These are phyloP conservation scores for Raja brachyura DNA, from an alignment of 2,113 vertebrate genomes.

Conservation along the genomic window DNA sequence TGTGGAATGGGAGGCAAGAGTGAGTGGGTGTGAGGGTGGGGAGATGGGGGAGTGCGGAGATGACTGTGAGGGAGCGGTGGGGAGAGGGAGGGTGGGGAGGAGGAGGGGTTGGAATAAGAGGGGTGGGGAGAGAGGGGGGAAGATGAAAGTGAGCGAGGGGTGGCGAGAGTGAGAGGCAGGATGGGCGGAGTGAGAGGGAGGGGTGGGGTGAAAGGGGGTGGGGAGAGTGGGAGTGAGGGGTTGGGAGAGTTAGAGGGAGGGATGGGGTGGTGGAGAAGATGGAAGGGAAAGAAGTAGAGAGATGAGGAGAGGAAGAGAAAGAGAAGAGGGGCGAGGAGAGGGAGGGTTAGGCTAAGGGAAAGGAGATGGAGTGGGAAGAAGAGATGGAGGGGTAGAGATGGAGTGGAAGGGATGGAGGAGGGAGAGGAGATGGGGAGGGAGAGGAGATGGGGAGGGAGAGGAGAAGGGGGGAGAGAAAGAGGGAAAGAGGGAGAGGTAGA, in stretches of 20 bases:
- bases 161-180: no score
- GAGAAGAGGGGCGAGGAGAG: constrained; percentile 44
- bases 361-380: constrained; percentile 47
- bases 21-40: constrained; percentile 44
- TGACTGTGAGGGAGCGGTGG: neutral
- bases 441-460: no score
- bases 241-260: constrained; percentile 39
- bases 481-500: neutral
- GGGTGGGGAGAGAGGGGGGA: neutral
- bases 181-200: no score
- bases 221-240: neutral
- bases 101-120: neutral
- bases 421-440: constrained; percentile 44
- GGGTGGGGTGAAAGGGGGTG: no score
- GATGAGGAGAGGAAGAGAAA: constrained; percentile 43
- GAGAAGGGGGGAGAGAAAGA: neutral
- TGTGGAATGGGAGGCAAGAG: constrained; percentile 45
- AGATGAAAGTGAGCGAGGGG: neutral
- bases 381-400: constrained; percentile 49
- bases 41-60: constrained; percentile 25
- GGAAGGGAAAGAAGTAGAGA: constrained; percentile 44
- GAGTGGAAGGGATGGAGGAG: constrained; percentile 38
- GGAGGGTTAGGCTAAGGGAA: constrained; percentile 43
- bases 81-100: neutral
- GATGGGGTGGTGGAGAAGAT: constrained; percentile 40